These are phyloP conservation scores for Cebus imitator DNA, from an alignment of 2,113 vertebrate species.

Conservation along the genomic window DNA sequence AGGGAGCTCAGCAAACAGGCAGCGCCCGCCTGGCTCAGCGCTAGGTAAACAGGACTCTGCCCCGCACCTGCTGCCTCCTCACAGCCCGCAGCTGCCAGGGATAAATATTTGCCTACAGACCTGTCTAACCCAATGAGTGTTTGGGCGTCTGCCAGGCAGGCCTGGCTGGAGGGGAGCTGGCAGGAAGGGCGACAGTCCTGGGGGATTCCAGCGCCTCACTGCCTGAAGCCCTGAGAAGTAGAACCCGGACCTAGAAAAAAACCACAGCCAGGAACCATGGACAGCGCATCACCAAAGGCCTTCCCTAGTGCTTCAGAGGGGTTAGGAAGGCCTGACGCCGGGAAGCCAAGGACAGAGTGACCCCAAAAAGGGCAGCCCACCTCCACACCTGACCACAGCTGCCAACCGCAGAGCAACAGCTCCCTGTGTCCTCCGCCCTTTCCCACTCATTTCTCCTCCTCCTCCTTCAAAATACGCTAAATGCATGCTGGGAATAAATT, in stretches of 20 bases:
- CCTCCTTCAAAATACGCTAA: background rate
- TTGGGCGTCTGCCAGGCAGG: slow-evolving; percentile 30
- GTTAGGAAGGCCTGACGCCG: background rate
- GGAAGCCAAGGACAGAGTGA: background rate
- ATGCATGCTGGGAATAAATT: background rate
- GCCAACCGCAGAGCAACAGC: background rate
- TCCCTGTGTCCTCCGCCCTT: background rate
- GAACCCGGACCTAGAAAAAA: background rate
- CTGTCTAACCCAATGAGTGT: slow-evolving; percentile 21
- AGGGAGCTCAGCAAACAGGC: slow-evolving; percentile 62
- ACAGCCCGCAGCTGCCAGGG: slow-evolving; percentile 30
- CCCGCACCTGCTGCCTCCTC: slow-evolving; percentile 28
- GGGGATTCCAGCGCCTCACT: background rate
- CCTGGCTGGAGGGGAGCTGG: background rate
- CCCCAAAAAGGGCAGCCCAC: background rate
- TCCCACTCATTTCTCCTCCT: background rate
- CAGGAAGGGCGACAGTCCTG: background rate
- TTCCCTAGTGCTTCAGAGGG: background rate
- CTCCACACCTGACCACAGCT: background rate
- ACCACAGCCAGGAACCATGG: background rate
- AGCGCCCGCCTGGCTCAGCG: background rate
- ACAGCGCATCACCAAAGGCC: background rate
- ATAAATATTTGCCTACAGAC: slow-evolving; percentile 70
- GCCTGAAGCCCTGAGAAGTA: background rate
- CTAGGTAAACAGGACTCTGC: slow-evolving; percentile 69